Evolutionary conservation across 2,113 vertebrate species (phyloP), one percentile per base, ranked within the genome.

Genomic region (Piaya cayana): DNA sequence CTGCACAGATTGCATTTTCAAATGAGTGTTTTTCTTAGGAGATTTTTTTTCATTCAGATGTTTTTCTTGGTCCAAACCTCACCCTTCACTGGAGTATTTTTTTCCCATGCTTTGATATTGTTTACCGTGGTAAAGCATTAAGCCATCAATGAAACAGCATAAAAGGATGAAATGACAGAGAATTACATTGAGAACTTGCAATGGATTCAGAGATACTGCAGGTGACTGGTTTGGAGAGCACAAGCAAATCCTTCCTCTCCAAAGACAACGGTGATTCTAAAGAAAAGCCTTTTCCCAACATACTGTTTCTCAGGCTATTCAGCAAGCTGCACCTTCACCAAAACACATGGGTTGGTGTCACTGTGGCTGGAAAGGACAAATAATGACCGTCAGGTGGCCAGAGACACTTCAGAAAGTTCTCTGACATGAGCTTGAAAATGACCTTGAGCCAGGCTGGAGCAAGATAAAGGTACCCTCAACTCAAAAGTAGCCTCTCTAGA

Each of bases 311-410:
- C 26, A 20, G 42, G 50, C 26, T 64, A 8, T 13, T 42, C 49
- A 49, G 11, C 22, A 59, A 82, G 50, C 70, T 64, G 13, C n/a
- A 52, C 32, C 23, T 56, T 43, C 76, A 16, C 17, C 45, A 68
- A 39, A 75, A 49, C 22, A 15, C 18, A 11, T 5, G 16, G 55
- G 26, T 45, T 59, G 18, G 18, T 39, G 37, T 39, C 34, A 49
- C 18, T 8, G 42, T 6, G 13, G 9, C 30, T 23, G 11, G 15
- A 37, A 22, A 42, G 34, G 45, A 25, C 25, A 7, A 36, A 1
- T 21, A 49, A 49, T 22, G 0, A n/a, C 32, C 1, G 0, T 27
- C 52, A n/a, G 49, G 32, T 15, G 27, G 50, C 42, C 32, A 45
- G 8, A 32, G 20, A 52, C 14, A 26, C 8, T 64, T 80, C 43